Evolutionary conservation across 2,888 invertebrate species (phyloP).

Genomic region (Lypha dubia): DNA sequence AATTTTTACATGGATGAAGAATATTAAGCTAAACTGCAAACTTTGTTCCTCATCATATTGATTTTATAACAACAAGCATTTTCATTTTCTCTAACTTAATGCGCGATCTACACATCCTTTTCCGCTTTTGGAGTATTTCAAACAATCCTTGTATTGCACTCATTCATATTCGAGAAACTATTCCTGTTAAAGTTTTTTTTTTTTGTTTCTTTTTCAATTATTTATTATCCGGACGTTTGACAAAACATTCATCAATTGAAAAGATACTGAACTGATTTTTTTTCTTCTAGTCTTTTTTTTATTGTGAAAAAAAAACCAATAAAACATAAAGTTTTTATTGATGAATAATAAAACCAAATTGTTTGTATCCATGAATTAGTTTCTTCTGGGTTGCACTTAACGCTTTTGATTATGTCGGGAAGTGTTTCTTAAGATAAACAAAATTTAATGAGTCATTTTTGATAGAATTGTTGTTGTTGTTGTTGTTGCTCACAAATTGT

Average conservation of each 20-base stretch:
- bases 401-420: background rate
- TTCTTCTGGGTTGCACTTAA: constrained; percentile 9
- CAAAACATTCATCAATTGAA: background rate
- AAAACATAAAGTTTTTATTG: background rate
- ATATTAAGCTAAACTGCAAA: background rate
- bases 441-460: background rate
- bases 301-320: background rate
- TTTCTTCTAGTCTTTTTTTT: background rate
- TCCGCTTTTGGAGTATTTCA: no score
- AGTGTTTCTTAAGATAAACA: background rate
- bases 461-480: constrained; percentile 9
- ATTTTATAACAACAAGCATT: background rate
- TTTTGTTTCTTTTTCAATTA: background rate
- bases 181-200: no score
- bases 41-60: background rate
- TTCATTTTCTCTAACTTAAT: background rate
- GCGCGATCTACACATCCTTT: no score
- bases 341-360: background rate
- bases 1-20: background rate
- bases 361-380: background rate
- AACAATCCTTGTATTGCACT: no score
- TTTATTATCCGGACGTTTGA: background rate
- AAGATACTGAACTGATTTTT: background rate
- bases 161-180: no score
- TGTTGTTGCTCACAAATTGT: constrained; percentile 2